phyloP scores from a whole-genome alignment of 2,888 invertebrate genomes.

The Drosophila sordidapex region DNA sequence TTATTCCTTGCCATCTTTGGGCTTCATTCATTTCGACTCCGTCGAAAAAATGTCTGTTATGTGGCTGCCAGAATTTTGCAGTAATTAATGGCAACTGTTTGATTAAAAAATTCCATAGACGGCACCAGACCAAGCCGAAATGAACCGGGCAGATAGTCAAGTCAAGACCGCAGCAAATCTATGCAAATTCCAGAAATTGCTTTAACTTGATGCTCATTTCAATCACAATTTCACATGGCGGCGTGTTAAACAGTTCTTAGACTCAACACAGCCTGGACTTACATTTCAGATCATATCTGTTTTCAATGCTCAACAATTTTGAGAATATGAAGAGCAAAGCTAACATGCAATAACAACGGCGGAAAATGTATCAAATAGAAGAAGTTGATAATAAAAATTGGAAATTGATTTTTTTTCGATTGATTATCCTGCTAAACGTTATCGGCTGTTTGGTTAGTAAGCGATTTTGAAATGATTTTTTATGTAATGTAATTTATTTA shows the following conservation, averaged over 20 bases:
- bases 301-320: not conserved
- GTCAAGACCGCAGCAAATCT: constrained; percentile 52
- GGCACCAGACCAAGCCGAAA: constrained; percentile 1
- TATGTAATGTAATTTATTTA: not conserved
- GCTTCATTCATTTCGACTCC: constrained; percentile 62
- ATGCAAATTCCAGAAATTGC: constrained; percentile 66
- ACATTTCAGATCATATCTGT: not conserved
- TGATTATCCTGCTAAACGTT: not conserved
- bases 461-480: not conserved
- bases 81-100: constrained; percentile 84
- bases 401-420: constrained; percentile 23
- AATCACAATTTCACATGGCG: not conserved
- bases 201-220: constrained; percentile 33
- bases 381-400: constrained; percentile 1
- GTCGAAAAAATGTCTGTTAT: constrained; percentile 82
- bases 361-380: not conserved
- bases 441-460: constrained; percentile 28
- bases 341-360: not conserved
- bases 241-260: not conserved
- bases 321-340: not conserved
- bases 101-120: constrained; percentile 83
- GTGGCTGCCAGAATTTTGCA: constrained; percentile 81
- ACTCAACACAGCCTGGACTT: not conserved
- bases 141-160: constrained; percentile 15
- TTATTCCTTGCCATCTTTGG: constrained; percentile 52